Conservation (phyloP, 2,113 vertebrate species). For the Dendrocopos noguchii region DNA sequence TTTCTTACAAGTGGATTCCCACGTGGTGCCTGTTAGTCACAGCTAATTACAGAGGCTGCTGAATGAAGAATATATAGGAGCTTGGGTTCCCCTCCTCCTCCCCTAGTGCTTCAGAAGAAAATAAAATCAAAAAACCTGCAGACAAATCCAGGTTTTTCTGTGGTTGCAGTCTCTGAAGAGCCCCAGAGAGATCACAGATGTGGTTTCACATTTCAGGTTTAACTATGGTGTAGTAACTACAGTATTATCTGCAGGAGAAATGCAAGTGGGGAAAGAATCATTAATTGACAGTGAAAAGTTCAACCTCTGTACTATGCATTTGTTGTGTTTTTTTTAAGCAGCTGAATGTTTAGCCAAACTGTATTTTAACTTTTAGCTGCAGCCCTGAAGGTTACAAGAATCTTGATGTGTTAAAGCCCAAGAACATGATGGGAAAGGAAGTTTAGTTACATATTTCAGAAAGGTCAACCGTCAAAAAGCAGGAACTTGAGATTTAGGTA, state of each 20-base stretch:
- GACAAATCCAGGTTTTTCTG: constrained; percentile 46
- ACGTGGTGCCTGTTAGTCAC: constrained; percentile 73
- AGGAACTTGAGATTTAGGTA: not conserved
- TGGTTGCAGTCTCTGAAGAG: constrained; percentile 42
- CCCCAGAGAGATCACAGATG: constrained; percentile 54
- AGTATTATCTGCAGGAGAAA: constrained; percentile 46
- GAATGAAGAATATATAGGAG: constrained; percentile 45
- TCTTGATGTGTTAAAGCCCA: not conserved
- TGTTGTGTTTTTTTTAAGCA: not conserved
- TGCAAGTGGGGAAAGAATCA: constrained; percentile 51
- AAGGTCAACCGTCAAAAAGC: not conserved
- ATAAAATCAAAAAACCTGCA: constrained; percentile 65
- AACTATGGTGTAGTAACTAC: constrained; percentile 50
- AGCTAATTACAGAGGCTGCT: constrained; percentile 73
- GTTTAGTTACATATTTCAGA: not conserved
- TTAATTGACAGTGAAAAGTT: constrained; percentile 58
- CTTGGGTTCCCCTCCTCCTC: constrained; percentile 24
- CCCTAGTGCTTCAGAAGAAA: constrained; percentile 46
- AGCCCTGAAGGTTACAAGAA: not conserved
- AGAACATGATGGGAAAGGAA: not conserved
- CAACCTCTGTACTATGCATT: not conserved
- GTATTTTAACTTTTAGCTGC: constrained; percentile 19
- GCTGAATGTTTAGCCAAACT: not conserved
- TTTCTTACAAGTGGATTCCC: constrained; percentile 69
- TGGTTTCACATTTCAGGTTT: constrained; percentile 73